phyloP scores from a whole-genome alignment of 2,888 invertebrate genomes.

The Agrochola macilenta region DNA sequence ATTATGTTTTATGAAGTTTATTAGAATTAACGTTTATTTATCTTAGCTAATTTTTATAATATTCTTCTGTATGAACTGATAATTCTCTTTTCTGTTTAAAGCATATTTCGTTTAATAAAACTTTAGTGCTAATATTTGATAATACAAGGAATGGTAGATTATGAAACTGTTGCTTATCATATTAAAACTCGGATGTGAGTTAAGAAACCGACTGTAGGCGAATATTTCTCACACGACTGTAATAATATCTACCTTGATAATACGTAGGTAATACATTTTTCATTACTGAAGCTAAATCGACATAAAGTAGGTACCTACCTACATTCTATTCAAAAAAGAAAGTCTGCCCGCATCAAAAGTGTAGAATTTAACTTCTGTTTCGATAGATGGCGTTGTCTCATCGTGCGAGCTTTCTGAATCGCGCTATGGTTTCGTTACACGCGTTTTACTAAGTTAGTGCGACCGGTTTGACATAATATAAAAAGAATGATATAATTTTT shows the following conservation, averaged over 20 bases:
- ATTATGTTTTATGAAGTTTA: constrained; percentile 9
- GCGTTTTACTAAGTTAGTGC: neutral
- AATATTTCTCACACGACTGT: neutral
- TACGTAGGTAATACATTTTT: neutral
- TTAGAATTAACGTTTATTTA: constrained; percentile 15
- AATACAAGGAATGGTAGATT: too few relatives aligned
- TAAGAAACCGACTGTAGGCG: neutral
- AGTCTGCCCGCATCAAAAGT: neutral
- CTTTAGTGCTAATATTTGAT: neutral
- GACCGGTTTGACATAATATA: too few relatives aligned
- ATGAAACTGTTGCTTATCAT: neutral
- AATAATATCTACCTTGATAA: neutral
- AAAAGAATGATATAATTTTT: too few relatives aligned
- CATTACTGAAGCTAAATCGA: neutral
- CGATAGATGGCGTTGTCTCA: neutral
- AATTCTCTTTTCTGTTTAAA: neutral
- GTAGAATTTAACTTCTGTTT: neutral
- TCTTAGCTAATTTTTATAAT: neutral
- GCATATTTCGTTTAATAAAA: constrained; percentile 1
- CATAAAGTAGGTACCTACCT: too few relatives aligned
- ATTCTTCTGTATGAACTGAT: neutral
- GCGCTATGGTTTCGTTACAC: neutral
- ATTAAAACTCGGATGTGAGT: neutral
- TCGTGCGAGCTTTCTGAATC: neutral
- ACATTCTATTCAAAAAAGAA: neutral